Evolutionary conservation across 2,888 invertebrate genomes (phyloP), one percentile per base, ranked within the genome.

Genomic region (Catocala fraxini): DNA sequence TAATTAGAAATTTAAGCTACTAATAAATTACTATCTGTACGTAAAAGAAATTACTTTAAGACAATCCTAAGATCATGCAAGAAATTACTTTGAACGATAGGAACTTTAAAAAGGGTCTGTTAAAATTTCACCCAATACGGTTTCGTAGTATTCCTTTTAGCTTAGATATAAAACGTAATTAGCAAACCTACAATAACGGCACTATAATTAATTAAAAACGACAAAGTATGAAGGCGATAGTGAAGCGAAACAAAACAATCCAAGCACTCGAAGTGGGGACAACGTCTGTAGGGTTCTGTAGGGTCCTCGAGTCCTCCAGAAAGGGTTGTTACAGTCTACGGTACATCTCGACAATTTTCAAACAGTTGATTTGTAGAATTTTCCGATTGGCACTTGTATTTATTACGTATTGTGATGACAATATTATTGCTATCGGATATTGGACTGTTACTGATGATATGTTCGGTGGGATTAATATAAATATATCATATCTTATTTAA

Each of bases 291-390:
- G 76, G 63, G 61, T 51, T 53, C 59, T 63, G 79, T 25, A 87
- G 80, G 80, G 73, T 68, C 68, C 85, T 64, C 59, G 81, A 86
- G 74, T 71, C 79, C 63, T 84, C 52, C 61, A 65, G 83, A 90
- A 93, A 93, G 92, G 92, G 92, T 93, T 93, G 93, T 91, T 89
- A 88, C 89, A 81, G 85, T 83, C 86, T 81, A 63, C 75, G 71
- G 75, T 73, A 58, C 65, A 69, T 67, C 75, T 73, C 82, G 82
- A 81, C 77, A 84, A 86, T 88, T 89, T 90, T 87, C 89, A 88
- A 88, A 88, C 88, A 84, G 87, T 89, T 90, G 90, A 90, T 91
- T 91, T 91, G 88, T 88, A 89, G 84, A 86, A 88, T 89, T 91
- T 90, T 87, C 88, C 88, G 84, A 92, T 93, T 91, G 89, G 77